Conservation (phyloP, 2,888 invertebrate genomes). For the Drosophila meridiana region DNA sequence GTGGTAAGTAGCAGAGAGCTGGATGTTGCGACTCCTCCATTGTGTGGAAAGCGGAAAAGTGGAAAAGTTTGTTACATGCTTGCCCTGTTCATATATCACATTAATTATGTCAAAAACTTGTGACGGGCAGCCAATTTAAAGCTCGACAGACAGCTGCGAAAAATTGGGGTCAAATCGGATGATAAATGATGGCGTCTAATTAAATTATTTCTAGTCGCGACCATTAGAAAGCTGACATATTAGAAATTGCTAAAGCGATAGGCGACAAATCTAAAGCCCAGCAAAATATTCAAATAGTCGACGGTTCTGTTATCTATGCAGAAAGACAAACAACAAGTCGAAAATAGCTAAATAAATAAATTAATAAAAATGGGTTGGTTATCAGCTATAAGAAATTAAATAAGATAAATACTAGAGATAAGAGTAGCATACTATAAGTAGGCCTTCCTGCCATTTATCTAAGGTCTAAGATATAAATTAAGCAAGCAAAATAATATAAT, state of each 20-base stretch:
- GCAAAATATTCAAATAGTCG: not conserved
- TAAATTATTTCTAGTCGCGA: conserved; percentile 14
- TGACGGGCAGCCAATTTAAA: conserved; percentile 37
- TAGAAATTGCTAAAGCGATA: conserved; percentile 2
- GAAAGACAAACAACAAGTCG: not conserved
- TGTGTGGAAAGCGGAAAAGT: conserved; percentile 8
- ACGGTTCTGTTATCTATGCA: not conserved
- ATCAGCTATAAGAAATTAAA: not conserved
- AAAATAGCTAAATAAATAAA: not conserved
- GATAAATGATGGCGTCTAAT: conserved; percentile 47
- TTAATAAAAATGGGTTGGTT: not conserved
- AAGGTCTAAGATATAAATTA: not conserved
- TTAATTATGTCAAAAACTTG: conserved; percentile 37
- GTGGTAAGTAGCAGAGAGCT: conserved; percentile 46
- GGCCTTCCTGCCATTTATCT: not conserved
- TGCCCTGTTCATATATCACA: conserved; percentile 31
- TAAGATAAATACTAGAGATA: not conserved
- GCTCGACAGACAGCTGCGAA: conserved; percentile 2
- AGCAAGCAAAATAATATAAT: not conserved
- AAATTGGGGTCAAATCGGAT: conserved; percentile 30
- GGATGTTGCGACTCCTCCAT: conserved; percentile 15
- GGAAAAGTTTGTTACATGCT: conserved; percentile 4
- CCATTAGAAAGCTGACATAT: conserved; percentile 22
- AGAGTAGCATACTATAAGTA: not conserved
- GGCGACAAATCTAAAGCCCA: conserved; percentile 2